A percentile compares a stretch with the other conserved stretches of the same genome.
phyloP scores from a whole-genome alignment of 1,140 invertebrate genomes.

The Rhopalosiphum maidis region DNA sequence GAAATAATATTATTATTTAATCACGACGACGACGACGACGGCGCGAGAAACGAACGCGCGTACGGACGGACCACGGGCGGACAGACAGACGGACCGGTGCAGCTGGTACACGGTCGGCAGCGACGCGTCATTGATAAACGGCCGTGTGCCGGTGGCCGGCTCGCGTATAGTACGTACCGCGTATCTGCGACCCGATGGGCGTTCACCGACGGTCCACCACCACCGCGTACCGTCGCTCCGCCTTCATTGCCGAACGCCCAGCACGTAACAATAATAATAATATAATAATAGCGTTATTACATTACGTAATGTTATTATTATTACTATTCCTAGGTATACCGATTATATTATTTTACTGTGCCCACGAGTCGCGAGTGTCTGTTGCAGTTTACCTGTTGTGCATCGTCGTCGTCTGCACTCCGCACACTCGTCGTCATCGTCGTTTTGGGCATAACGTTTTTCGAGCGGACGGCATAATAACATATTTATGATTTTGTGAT shows the following conservation, averaged over 20 bases:
- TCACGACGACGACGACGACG: no score
- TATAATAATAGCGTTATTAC: not conserved
- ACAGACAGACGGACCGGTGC: conserved; percentile 46
- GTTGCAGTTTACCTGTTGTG: not conserved
- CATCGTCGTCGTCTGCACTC: not conserved
- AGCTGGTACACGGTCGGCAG: conserved; percentile 64
- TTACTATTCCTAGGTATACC: not conserved
- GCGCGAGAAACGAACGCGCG: not conserved
- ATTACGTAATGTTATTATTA: conserved; percentile 5
- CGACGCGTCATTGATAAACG: conserved; percentile 59
- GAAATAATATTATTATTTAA: not conserved
- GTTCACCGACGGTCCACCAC: conserved; percentile 32
- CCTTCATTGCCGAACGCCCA: conserved; percentile 49
- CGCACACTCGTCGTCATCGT: not conserved
- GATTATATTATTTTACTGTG: not conserved
- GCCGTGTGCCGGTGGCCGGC: conserved; percentile 55
- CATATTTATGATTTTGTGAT: no score
- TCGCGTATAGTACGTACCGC: conserved; percentile 21
- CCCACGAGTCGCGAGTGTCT: not conserved
- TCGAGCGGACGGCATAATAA: no score
- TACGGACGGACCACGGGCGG: not conserved
- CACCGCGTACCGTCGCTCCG: conserved; percentile 33
- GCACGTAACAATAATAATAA: not conserved
- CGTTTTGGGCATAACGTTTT: no score
- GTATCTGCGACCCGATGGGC: conserved; percentile 24